Base-by-base conservation (phyloP, 2,888 invertebrate species). In the Chrysomela aeneicollis region DNA sequence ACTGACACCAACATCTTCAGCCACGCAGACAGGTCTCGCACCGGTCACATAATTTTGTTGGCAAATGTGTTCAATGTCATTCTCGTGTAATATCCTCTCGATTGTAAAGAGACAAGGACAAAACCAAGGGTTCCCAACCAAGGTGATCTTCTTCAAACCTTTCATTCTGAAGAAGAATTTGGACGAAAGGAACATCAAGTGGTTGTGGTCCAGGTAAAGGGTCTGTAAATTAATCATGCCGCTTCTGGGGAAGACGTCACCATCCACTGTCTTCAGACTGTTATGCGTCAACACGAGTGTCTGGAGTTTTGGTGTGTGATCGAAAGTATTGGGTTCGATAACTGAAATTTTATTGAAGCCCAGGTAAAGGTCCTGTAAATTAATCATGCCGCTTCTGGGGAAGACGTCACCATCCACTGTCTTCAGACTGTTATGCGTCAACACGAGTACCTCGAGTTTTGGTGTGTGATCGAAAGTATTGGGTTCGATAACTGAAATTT, bases 61-160 rank as follows among this genome's bases (percentile, higher is more conserved):
- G 42, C 69, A 71, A 30, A 52, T 63, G 50, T 69, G 65, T 26
- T 15, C 12, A 12, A 73, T 64, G 1, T 47, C 30, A 32, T 71
- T 68, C 35, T 71, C 67, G 3, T 3, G 8, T 18, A 72, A 51
- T 51, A 69, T 54, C 17, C 46, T 67, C 15, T 63, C 32, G 12
- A 72, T 51, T 12, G 61, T 51, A 32, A 66, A 49, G 46, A 71
- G 58, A 58, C 73, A 73, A 9, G 58, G 1, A 61, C 73, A 73
- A 4, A 54, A 35, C 73, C 73, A 73, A 8, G 73, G 73, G 49
- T 73, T 73, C 2, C 69, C 71, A 42, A 71, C 64, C 1, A 73
- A 22, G 49, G 58, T n/a, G n/a, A n/a, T n/a, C n/a, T n/a, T n/a
- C n/a, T n/a, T n/a, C n/a, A n/a, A n/a, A 22, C 47, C 58, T n/a